Evolutionary conservation across 2,888 invertebrate genomes (phyloP).

Genomic region (Tachina lurida): DNA sequence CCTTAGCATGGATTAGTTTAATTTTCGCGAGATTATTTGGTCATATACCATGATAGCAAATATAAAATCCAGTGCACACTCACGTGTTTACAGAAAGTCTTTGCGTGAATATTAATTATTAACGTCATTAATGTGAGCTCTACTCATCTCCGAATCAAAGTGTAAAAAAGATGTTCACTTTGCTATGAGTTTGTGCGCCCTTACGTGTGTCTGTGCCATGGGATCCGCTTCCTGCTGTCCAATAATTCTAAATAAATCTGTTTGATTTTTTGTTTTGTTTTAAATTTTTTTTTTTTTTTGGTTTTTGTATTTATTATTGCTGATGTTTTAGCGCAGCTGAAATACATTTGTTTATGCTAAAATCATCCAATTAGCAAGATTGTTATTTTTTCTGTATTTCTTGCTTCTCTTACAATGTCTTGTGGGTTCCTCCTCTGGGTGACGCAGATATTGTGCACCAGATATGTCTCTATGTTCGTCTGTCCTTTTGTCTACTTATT

Average conservation of each 20-base stretch:
- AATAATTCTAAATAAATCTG: constrained; percentile 58
- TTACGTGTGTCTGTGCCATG: not conserved
- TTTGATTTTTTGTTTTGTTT: constrained; percentile 1
- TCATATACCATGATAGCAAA: too few relatives aligned
- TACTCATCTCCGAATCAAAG: not conserved
- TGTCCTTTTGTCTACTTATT: constrained; percentile 59
- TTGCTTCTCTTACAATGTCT: constrained; percentile 75
- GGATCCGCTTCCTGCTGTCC: constrained; percentile 19
- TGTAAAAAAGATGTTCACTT: constrained; percentile 17
- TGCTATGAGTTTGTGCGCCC: not conserved
- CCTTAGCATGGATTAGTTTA: too few relatives aligned
- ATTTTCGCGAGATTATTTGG: too few relatives aligned
- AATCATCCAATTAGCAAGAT: constrained; percentile 83
- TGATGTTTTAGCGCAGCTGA: constrained; percentile 70
- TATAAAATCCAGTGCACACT: too few relatives aligned
- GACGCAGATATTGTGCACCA: constrained; percentile 63
- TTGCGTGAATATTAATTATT: too few relatives aligned
- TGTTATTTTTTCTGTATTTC: constrained; percentile 82
- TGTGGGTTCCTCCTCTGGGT: constrained; percentile 45
- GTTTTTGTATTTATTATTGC: constrained; percentile 16
- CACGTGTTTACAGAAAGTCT: too few relatives aligned
- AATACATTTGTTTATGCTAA: constrained; percentile 84
- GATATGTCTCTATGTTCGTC: constrained; percentile 58
- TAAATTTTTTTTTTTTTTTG: not conserved
- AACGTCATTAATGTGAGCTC: not conserved